Evolutionary conservation across 2,113 vertebrate genomes (phyloP).

Genomic region (Athene cunicularia): DNA sequence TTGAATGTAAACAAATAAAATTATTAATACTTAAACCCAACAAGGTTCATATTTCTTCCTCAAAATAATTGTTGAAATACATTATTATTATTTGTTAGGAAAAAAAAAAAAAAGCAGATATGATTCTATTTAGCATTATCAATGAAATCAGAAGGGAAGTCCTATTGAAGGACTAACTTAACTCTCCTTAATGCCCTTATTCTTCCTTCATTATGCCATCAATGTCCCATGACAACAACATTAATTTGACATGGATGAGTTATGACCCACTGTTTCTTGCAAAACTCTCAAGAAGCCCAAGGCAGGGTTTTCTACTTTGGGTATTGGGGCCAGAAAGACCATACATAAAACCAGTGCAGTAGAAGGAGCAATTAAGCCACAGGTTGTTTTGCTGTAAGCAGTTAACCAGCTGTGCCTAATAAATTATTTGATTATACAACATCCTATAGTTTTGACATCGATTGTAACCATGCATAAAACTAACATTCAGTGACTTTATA

Average conservation of each 20-base stretch:
- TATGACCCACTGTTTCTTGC: constrained; percentile 81
- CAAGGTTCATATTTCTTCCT: not conserved
- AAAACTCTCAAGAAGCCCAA: constrained; percentile 66
- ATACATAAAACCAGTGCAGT: constrained; percentile 60
- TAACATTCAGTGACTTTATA: not conserved
- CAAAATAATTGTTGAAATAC: not conserved
- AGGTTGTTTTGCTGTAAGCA: constrained; percentile 78
- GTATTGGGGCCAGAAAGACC: constrained; percentile 68
- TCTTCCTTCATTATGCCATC: constrained; percentile 85
- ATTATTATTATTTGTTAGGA: not conserved
- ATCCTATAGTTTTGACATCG: constrained; percentile 31
- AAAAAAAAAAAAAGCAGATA: not conserved
- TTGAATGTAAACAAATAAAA: not conserved
- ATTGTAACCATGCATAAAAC: constrained; percentile 59
- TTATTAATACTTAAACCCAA: not conserved
- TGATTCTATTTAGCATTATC: not conserved
- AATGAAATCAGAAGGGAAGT: constrained; percentile 54
- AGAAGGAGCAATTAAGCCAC: constrained; percentile 81
- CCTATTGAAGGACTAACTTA: constrained; percentile 82
- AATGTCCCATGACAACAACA: constrained; percentile 87
- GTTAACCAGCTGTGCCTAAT: constrained; percentile 75
- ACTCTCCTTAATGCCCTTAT: constrained; percentile 90
- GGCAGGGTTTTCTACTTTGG: constrained; percentile 75
- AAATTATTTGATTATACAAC: constrained; percentile 76
- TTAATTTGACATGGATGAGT: constrained; percentile 88